Evolutionary conservation across 2,888 invertebrate species (phyloP).

Genomic region (Apamea monoglypha): DNA sequence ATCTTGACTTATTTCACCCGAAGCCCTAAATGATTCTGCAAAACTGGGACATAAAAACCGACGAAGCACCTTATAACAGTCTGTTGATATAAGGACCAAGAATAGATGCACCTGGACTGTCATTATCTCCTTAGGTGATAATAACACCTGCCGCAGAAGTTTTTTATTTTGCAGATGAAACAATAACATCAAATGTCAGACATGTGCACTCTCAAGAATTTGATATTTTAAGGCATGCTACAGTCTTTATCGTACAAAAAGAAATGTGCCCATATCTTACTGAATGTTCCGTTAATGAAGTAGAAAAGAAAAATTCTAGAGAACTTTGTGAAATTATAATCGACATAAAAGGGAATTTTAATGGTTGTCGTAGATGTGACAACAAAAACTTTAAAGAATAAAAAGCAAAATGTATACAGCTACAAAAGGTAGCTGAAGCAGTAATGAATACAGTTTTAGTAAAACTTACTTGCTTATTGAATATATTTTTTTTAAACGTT

Average conservation of each 20-base stretch:
- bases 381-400: slow-evolving; percentile 28
- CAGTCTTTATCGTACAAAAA: slow-evolving; percentile 7
- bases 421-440: slow-evolving; percentile 18
- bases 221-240: slow-evolving; percentile 21
- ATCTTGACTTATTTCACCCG: slow-evolving; percentile 1
- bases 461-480: slow-evolving; percentile 3
- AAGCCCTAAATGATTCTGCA: slow-evolving; percentile 43
- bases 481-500: too few species aligned
- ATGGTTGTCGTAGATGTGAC: slow-evolving; percentile 17
- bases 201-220: slow-evolving; percentile 40
- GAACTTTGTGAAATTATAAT: slow-evolving; percentile 34
- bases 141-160: slow-evolving; percentile 54
- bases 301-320: slow-evolving; percentile 1
- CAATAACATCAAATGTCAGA: slow-evolving; percentile 27
- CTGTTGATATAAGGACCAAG: slow-evolving; percentile 19
- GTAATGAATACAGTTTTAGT: slow-evolving; percentile 20
- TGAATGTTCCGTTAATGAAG: neutral
- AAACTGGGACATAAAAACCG: slow-evolving; percentile 29
- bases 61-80: slow-evolving; percentile 32
- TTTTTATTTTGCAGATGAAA: slow-evolving; percentile 54
- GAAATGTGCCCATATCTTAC: neutral
- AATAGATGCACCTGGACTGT: slow-evolving; percentile 57
- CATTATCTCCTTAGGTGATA: slow-evolving; percentile 45
- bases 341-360: slow-evolving; percentile 47
- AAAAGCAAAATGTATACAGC: slow-evolving; percentile 11